A percentile compares a stretch with the other conserved stretches of the same genome.
These are phyloP conservation scores for Syritta pipiens DNA, from an alignment of 2,888 invertebrate genomes.

Conservation along the genomic window DNA sequence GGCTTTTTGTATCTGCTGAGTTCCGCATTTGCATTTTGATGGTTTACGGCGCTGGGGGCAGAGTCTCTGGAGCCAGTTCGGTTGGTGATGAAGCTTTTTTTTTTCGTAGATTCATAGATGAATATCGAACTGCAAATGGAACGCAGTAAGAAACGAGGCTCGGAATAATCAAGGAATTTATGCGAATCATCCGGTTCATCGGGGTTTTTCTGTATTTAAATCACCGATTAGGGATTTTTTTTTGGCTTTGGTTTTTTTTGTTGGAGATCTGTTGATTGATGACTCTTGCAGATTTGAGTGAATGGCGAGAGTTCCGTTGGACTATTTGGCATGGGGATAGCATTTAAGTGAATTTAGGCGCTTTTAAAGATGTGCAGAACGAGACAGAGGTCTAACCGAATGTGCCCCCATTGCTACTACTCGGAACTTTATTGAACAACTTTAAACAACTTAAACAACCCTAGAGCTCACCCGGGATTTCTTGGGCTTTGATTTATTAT, in stretches of 20 bases:
- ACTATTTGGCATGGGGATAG: constrained; percentile 10
- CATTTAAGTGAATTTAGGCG: constrained; percentile 8
- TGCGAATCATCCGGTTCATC: constrained; percentile 60
- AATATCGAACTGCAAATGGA: constrained; percentile 61
- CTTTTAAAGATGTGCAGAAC: too few relatives aligned
- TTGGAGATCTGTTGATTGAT: constrained; percentile 26
- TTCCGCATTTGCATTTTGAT: constrained; percentile 64
- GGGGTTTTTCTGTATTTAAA: constrained; percentile 47
- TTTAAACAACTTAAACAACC: too few relatives aligned
- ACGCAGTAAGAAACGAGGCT: constrained; percentile 45
- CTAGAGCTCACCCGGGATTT: too few relatives aligned
- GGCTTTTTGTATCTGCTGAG: constrained; percentile 24
- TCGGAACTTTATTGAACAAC: too few relatives aligned
- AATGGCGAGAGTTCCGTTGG: constrained; percentile 31
- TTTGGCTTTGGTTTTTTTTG: constrained; percentile 8
- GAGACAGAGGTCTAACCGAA: too few relatives aligned
- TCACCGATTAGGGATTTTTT: constrained; percentile 57
- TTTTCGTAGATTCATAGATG: constrained; percentile 33
- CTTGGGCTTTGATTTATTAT: too few relatives aligned
- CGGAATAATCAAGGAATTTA: constrained; percentile 64
- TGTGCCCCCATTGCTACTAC: too few relatives aligned
- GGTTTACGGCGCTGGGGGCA: constrained; percentile 43
- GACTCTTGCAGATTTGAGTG: constrained; percentile 23
- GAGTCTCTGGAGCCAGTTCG: constrained; percentile 13
- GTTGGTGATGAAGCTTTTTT: constrained; percentile 17